Percentiles rank a stretch among this genome's conserved stretches.
Conservation (phyloP, 2,888 invertebrate species). For the Andrena haemorrhoa region DNA sequence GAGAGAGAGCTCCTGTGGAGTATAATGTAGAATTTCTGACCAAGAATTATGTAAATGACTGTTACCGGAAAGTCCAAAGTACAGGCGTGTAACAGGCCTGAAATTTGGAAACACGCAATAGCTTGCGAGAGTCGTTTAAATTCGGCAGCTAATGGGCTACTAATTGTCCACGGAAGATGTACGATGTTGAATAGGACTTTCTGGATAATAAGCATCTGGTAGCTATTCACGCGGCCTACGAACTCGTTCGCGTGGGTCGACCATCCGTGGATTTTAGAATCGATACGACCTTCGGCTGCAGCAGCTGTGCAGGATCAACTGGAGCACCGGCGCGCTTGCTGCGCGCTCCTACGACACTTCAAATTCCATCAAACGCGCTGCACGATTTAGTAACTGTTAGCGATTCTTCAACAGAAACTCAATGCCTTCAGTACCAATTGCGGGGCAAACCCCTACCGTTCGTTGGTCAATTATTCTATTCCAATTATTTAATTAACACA, state of each 20-base stretch:
- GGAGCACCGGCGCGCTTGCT: slow-evolving; percentile 46
- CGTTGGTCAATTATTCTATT: too few species aligned
- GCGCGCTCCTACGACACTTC: slow-evolving; percentile 30
- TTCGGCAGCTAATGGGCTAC: slow-evolving; percentile 20
- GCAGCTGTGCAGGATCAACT: slow-evolving; percentile 59
- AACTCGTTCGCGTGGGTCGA: slow-evolving; percentile 70
- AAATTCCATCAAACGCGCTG: slow-evolving; percentile 30
- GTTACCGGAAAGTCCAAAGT: background rate
- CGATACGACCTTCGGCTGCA: slow-evolving; percentile 71
- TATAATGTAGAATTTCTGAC: too few species aligned
- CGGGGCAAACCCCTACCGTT: too few species aligned
- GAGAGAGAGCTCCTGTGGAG: too few species aligned
- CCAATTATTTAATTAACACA: too few species aligned
- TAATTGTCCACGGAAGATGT: slow-evolving; percentile 55
- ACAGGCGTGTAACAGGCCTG: background rate
- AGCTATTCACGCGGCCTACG: slow-evolving; percentile 72
- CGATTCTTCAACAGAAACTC: too few species aligned
- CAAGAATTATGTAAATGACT: too few species aligned
- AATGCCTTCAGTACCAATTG: too few species aligned
- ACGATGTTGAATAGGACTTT: slow-evolving; percentile 41
- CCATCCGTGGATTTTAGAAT: slow-evolving; percentile 72
- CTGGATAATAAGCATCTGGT: slow-evolving; percentile 66
- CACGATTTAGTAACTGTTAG: too few species aligned
- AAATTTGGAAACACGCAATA: background rate
- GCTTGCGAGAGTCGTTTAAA: background rate